A percentile compares a stretch with the other conserved stretches of the same genome.
Evolutionary conservation across 1,140 invertebrate genomes (phyloP).

Genomic region (Formica selysi): DNA sequence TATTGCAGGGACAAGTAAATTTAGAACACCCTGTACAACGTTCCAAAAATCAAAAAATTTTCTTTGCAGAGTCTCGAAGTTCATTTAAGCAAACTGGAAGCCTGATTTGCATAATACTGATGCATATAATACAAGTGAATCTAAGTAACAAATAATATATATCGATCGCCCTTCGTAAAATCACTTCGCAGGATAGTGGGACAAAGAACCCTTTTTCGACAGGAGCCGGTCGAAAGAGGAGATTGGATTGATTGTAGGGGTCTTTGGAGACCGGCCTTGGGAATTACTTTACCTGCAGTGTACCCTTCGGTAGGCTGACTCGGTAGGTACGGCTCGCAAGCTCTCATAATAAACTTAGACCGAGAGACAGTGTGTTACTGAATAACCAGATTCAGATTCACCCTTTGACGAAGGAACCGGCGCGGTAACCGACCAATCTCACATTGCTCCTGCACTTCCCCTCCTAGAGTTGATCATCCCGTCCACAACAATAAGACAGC

Average conservation of each 20-base stretch:
- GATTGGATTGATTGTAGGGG: conserved; percentile 35
- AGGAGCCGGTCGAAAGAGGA: background rate
- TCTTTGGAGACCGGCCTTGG: conserved; percentile 84
- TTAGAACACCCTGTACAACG: background rate
- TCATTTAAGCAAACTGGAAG: background rate
- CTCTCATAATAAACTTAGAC: conserved; percentile 86
- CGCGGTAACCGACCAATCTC: conserved; percentile 83
- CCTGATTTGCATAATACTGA: background rate
- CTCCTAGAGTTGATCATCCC: conserved; percentile 86
- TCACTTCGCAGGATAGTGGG: conserved; percentile 1
- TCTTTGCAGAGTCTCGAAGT: background rate
- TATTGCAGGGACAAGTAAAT: background rate
- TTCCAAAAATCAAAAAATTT: background rate
- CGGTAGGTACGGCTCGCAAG: conserved; percentile 85
- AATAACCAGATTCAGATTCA: conserved; percentile 86
- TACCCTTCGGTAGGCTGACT: conserved; percentile 85
- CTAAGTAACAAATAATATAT: background rate
- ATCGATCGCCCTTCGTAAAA: background rate
- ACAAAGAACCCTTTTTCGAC: conserved; percentile 11
- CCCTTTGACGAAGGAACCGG: conserved; percentile 84
- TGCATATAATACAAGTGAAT: background rate
- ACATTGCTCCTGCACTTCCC: conserved; percentile 83
- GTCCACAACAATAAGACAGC: conserved; percentile 87
- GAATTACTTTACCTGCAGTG: conserved; percentile 86
- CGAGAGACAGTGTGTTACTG: conserved; percentile 86